Evolutionary conservation across 2,797 vertebrate species (phyloP).

Genomic region (Antrozous pallidus): DNA sequence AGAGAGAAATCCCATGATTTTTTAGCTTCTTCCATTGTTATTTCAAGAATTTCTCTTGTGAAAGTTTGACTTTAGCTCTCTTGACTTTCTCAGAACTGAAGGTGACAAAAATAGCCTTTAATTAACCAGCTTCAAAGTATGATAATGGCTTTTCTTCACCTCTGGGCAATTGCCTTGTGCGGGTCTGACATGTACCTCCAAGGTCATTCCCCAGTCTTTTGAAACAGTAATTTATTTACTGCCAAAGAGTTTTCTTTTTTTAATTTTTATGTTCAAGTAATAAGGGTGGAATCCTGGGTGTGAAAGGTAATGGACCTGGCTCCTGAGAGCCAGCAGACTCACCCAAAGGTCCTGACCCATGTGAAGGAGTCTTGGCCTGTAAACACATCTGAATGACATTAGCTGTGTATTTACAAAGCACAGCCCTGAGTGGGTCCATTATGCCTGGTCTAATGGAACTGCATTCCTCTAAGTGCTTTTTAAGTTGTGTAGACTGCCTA

Average conservation of each 20-base stretch:
- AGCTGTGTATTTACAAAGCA: slow-evolving; percentile 56
- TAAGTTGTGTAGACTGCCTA: slow-evolving; percentile 44
- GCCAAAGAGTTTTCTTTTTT: neutral
- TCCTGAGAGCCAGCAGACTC: slow-evolving; percentile 30
- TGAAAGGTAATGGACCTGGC: slow-evolving; percentile 36
- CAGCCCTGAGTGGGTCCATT: slow-evolving; percentile 49
- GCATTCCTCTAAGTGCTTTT: slow-evolving; percentile 68
- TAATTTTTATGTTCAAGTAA: neutral
- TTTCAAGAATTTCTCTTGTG: slow-evolving; percentile 29
- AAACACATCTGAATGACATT: slow-evolving; percentile 59
- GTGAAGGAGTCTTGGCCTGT: neutral
- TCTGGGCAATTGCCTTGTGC: slow-evolving; percentile 20
- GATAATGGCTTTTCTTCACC: slow-evolving; percentile 36
- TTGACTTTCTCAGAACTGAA: slow-evolving; percentile 43
- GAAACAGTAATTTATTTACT: slow-evolving; percentile 50
- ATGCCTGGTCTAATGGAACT: slow-evolving; percentile 60
- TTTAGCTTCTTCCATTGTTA: slow-evolving; percentile 15
- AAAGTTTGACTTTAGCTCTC: slow-evolving; percentile 19
- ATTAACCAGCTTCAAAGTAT: slow-evolving; percentile 45
- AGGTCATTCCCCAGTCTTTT: slow-evolving; percentile 42
- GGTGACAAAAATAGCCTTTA: slow-evolving; percentile 54
- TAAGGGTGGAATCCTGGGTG: neutral
- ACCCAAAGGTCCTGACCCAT: slow-evolving; percentile 44
- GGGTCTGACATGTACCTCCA: slow-evolving; percentile 50
- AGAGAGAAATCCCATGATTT: neutral